These are phyloP conservation scores for Orestias chungarensis DNA, from an alignment of 2,797 vertebrate species.

Conservation along the genomic window DNA sequence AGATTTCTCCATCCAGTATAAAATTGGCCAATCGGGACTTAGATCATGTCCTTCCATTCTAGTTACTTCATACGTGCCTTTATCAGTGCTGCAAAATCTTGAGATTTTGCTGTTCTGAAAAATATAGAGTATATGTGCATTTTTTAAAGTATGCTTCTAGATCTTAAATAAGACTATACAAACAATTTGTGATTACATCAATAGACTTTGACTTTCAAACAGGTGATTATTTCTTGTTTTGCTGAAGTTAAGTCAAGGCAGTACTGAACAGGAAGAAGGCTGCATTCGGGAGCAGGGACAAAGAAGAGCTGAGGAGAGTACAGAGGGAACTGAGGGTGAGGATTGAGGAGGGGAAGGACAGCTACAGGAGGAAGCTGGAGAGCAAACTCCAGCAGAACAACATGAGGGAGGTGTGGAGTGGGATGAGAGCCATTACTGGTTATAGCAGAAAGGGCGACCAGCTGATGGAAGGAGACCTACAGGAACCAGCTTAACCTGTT, in stretches of 20 bases:
- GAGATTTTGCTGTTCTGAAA: not conserved
- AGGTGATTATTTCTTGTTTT: not conserved
- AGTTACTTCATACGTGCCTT: not conserved
- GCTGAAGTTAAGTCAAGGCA: conserved; percentile 77
- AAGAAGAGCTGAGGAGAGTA: too few species aligned
- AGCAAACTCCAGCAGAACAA: too few species aligned
- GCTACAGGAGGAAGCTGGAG: too few species aligned
- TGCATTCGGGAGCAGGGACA: too few species aligned
- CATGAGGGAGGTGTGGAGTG: too few species aligned
- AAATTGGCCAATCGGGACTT: not conserved
- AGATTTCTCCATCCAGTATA: not conserved
- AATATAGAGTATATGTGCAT: not conserved
- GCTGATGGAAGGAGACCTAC: too few species aligned
- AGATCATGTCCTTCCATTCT: not conserved
- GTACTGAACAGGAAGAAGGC: too few species aligned
- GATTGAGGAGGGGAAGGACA: too few species aligned
- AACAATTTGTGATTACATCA: not conserved
- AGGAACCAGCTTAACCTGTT: too few species aligned
- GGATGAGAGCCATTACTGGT: too few species aligned
- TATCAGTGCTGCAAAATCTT: not conserved
- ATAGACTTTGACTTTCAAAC: not conserved
- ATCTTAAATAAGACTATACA: not conserved
- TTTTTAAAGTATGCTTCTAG: not conserved
- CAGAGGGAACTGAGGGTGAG: too few species aligned
- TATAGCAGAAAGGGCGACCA: too few species aligned